Conservation (phyloP, 2,797 vertebrate genomes). For the Urosaurus nigricauda region DNA sequence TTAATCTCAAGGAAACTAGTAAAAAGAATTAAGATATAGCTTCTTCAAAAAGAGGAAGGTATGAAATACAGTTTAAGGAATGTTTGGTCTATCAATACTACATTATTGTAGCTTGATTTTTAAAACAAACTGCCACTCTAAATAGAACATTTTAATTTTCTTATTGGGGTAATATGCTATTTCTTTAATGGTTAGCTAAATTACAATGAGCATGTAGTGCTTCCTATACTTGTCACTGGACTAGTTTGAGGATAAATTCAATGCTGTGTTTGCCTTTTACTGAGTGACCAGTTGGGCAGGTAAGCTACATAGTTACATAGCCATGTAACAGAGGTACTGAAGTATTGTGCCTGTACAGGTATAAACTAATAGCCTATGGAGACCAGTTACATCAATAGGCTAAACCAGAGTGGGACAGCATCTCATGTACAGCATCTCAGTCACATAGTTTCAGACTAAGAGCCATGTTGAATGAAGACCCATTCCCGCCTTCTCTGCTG, state of each 20-base stretch:
- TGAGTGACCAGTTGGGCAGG: too few species aligned
- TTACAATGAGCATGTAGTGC: not conserved
- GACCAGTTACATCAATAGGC: not conserved
- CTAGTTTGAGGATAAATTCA: not conserved
- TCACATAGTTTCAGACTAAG: not conserved
- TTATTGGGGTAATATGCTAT: not conserved
- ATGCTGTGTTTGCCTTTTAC: not conserved
- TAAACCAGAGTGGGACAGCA: not conserved
- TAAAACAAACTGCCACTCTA: not conserved
- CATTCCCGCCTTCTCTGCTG: not conserved
- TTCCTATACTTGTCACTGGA: too few species aligned
- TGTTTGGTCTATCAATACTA: not conserved
- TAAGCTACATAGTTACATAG: not conserved
- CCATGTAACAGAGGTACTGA: not conserved
- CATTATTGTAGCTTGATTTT: not conserved
- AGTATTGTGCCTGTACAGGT: not conserved
- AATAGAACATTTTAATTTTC: not conserved
- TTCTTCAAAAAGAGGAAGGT: not conserved
- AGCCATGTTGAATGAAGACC: not conserved
- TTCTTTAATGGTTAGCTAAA: not conserved
- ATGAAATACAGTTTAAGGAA: not conserved
- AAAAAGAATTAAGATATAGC: not conserved
- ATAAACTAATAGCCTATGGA: not conserved
- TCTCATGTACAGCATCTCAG: not conserved
- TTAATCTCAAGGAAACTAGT: slow-evolving; percentile 18